Evolutionary conservation across 1,140 invertebrate genomes (phyloP), one percentile per base, ranked within the genome.

Genomic region (Diorhabda elongata): DNA sequence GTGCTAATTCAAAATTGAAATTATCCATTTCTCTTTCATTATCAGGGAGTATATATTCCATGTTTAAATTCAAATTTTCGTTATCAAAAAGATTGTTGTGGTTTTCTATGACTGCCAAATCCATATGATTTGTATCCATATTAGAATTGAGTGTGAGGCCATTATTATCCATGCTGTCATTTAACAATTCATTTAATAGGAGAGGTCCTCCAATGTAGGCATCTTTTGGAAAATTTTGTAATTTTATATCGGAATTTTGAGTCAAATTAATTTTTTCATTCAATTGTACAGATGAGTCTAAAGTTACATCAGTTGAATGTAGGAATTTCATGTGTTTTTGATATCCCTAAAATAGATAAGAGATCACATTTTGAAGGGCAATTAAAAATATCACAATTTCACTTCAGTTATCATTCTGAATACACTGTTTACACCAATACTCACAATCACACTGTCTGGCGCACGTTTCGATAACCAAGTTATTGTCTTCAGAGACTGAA

Each of bases 1-100:
- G 73, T 43, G 73, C 68, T 44, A 77, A 69, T 66, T 80, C 74
- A 57, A 79, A 76, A 72, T 76, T 75, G 47, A 79, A 76, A 70
- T 75, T 67, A 58, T 77, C 73, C 41, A 76, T 66, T 45, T 74
- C 73, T 58, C 73, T 73, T 3, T 74, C 73, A 63, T 73, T 74
- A 43, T 74, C 68, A 5, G 57, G 73, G 4, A 73, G 45, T 42
- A 75, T 75, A 66, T 72, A 73, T 61, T 78, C 78, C 3, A 74
- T 59, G 52, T 58, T 72, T 60, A 79, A 68, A 58, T 73, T 71
- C 43, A 75, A 64, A 63, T 66, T 68, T 42, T 78, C 77, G 58
- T 47, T 69, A 3, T 74, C 73, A 44, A 77, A 69, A 5, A 74
- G 26, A 44, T 58, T 69, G 58, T 75, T 72, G 8, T 72, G 64